Conservation (phyloP, 2,113 vertebrate species). For the Coryphaenoides rupestris region DNA sequence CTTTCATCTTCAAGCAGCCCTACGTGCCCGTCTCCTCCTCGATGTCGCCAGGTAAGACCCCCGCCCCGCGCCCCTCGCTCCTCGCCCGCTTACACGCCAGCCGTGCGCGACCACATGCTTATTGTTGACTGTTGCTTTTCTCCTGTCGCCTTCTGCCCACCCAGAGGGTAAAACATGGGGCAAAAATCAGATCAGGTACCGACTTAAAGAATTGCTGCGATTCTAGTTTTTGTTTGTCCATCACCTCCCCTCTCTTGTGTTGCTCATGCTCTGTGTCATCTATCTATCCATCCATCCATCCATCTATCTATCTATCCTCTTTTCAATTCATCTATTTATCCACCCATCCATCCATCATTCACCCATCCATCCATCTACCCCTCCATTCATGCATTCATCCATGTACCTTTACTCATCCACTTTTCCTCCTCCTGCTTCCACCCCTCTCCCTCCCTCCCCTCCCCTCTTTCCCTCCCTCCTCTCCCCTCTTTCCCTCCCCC, state of each 20-base stretch:
- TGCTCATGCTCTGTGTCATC: neutral
- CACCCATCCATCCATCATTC: neutral
- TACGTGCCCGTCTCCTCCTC: constrained; percentile 75
- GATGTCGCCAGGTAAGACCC: constrained; percentile 70
- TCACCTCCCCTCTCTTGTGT: neutral
- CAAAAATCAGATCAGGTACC: constrained; percentile 83
- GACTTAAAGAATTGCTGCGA: neutral
- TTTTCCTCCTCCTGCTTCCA: neutral
- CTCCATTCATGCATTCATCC: too few species aligned
- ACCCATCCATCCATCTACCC: too few species aligned
- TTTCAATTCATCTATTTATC: neutral
- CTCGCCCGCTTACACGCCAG: too few species aligned
- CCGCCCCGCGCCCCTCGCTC: too few species aligned
- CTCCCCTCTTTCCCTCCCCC: too few species aligned
- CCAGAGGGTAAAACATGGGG: constrained; percentile 80
- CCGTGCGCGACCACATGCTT: too few species aligned
- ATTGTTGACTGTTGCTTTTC: neutral
- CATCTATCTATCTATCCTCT: neutral
- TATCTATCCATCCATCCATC: neutral
- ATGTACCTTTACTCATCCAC: constrained; percentile 25
- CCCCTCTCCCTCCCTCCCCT: constrained; percentile 12
- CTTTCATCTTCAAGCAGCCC: constrained; percentile 82
- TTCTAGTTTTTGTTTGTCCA: neutral
- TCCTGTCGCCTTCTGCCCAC: constrained; percentile 13
- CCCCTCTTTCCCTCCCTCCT: too few species aligned